Base-by-base conservation (phyloP, 2,888 invertebrate species). In the Scelioninae gen. 1 region DNA sequence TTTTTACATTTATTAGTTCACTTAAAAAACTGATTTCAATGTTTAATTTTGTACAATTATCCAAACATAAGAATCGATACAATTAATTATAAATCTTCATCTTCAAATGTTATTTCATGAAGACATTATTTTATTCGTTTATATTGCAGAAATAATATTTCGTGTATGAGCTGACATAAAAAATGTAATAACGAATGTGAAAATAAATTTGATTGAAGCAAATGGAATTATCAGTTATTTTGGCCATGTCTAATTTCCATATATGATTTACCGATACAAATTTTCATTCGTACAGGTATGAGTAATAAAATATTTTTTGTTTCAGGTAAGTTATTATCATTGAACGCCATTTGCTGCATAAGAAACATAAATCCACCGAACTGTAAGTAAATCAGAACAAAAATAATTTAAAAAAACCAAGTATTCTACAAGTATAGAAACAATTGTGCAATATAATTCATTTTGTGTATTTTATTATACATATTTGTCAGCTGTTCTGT, bases 311-410 rank as follows among this genome's bases (percentile, higher is more conserved):
- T 53, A 11, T 55, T 55, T 77, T 77, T 68, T 68, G 62, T 77
- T 77, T 55, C 68, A 77, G 77, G 77, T 77, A 69, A 76, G 76
- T 76, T 68, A 53, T 76, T 60, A 63, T 63, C 51, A 68, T 60
- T 68, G 66, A 40, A 66, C 47, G 34, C 38, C 40, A 55, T 8
- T 40, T 8, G 43, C 23, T n/a, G 58, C 66, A 13, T 16, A 75
- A 65, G 63, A 74, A 62, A 38, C 53, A 56, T 65, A 56, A 62
- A 74, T 74, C 63, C 32, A 10, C 32, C 5, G 34, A 65, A 75
- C 40, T 47, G 63, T 63, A 47, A 74, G 74, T 74, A 63, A 47
- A 74, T 55, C 23, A 47, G 34, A 69, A 43, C 43, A 38, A 55
- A 43, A 68, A 13, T 55, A 55, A 40, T 38, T 51, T 16, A 49